A percentile compares a stretch with the other conserved stretches of the same genome.
Evolutionary conservation across 2,113 vertebrate species (phyloP).

Genomic region (Ictalurus punctatus): DNA sequence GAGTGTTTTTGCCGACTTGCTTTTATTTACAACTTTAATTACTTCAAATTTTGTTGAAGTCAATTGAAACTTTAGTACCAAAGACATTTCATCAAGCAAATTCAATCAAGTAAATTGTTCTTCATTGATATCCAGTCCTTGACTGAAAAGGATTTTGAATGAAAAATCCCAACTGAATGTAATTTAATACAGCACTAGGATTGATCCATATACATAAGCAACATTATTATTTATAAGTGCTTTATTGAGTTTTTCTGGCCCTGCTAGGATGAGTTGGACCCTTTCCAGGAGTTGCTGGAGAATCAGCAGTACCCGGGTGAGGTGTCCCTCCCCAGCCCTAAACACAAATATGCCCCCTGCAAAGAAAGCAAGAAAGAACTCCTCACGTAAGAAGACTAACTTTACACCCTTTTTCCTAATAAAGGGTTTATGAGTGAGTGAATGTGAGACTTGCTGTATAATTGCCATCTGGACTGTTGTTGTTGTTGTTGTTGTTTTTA

Average conservation of each 20-base stretch:
- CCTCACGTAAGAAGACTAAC: slow-evolving; percentile 86
- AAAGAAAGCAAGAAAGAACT: slow-evolving; percentile 98
- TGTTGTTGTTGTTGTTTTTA: too few relatives aligned
- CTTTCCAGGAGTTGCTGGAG: slow-evolving; percentile 93
- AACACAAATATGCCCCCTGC: slow-evolving; percentile 92
- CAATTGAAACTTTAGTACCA: neutral
- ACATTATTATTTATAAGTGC: neutral
- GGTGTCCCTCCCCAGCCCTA: slow-evolving; percentile 90
- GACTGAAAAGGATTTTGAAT: slow-evolving; percentile 14
- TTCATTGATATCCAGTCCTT: neutral
- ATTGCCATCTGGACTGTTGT: neutral
- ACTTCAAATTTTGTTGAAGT: neutral
- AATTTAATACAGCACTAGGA: neutral
- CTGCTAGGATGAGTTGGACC: slow-evolving; percentile 87
- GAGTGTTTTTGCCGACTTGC: neutral
- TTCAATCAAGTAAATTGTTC: neutral
- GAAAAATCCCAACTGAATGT: neutral
- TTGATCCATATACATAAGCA: neutral
- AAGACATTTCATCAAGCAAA: neutral
- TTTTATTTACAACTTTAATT: neutral
- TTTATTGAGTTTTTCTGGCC: slow-evolving; percentile 9
- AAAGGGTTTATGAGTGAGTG: neutral
- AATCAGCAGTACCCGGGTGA: slow-evolving; percentile 89
- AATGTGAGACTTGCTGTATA: neutral
- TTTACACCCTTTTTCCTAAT: neutral